Base-by-base conservation (phyloP, 2,113 vertebrate species). In the Panurus biarmicus region DNA sequence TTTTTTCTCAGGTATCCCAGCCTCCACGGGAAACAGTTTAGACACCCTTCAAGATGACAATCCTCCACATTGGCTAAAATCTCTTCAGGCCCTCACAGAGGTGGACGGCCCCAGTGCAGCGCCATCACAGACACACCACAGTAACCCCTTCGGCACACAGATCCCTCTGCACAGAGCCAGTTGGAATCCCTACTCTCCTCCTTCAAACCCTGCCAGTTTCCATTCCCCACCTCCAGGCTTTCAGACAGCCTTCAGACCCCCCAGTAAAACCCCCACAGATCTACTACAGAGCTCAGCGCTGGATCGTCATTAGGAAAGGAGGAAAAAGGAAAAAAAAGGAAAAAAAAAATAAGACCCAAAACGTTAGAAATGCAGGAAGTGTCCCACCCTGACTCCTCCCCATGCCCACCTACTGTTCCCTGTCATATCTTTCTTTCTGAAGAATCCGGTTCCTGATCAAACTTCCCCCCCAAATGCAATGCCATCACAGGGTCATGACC, bases 31-130 rank as follows among this genome's bases (percentile, higher is more conserved):
- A 96, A 99, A 98, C 98, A 99, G 98, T 99, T 98, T 99, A 98
- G 99, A 99, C 98, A 98, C 98, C 98, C 98, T 99, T 98, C 99
- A 99, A 97, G 99, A 99, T 50, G 99, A 99, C 98, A 99, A 99
- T 98, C 99, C 99, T 69, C 99, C 99, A 94, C 99, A 99, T 97
- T 99, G 99, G 99, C 99, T 99, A 96, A 99, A 99, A 97, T 99
- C 99, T 96, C 98, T 99, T 94, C 99, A 99, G 98, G 98, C 99
- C 56, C 99, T 99, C 97, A 99, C 99, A 98, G 99, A 99, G 97
- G 98, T 99, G 98, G 99, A 99, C 65, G 98, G 98, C 96, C 99
- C 99, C 54, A 97, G 98, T 86, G 97, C 98, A 87, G 97, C 97
- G 0, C 98, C 98, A 16, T 97, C 98, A 81, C 98, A 98, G 83